A percentile compares a stretch with the other conserved stretches of the same genome.
Conservation (phyloP, 2,797 vertebrate species). For the Notolepis coatsorum region DNA sequence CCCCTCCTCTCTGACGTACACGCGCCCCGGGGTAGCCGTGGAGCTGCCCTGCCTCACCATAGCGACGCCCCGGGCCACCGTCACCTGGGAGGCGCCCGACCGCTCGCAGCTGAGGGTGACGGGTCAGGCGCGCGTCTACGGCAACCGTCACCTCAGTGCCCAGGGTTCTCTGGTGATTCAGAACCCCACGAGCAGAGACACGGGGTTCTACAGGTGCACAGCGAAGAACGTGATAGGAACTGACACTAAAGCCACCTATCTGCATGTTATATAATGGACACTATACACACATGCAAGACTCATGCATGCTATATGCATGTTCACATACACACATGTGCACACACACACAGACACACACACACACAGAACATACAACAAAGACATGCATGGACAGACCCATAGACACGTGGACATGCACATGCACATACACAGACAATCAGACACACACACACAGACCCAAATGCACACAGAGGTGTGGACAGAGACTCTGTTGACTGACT, state of each 20-base stretch:
- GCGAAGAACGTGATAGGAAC: conserved; percentile 91
- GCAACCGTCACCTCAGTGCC: conserved; percentile 91
- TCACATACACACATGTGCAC: neutral
- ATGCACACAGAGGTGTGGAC: conserved; percentile 13
- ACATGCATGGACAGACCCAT: neutral
- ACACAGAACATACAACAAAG: conserved; percentile 7
- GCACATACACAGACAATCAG: conserved; percentile 13
- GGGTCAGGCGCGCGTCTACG: conserved; percentile 86
- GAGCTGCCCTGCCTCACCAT: conserved; percentile 89
- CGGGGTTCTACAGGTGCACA: conserved; percentile 92
- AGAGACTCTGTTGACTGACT: conserved; percentile 34
- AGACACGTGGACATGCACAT: neutral
- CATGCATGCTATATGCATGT: neutral
- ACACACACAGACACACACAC: conserved; percentile 4
- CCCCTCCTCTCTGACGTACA: conserved; percentile 87
- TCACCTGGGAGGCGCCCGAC: conserved; percentile 94
- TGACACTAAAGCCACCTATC: conserved; percentile 90
- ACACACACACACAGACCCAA: conserved; percentile 8
- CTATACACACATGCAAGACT: conserved; percentile 8
- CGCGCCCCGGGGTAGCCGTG: conserved; percentile 84
- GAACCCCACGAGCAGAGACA: conserved; percentile 85
- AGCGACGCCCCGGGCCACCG: conserved; percentile 89
- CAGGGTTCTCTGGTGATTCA: conserved; percentile 92
- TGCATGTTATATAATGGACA: conserved; percentile 89
- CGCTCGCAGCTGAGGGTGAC: conserved; percentile 82